Base-by-base conservation (phyloP, 2,113 vertebrate species). In the Uria aalge region DNA sequence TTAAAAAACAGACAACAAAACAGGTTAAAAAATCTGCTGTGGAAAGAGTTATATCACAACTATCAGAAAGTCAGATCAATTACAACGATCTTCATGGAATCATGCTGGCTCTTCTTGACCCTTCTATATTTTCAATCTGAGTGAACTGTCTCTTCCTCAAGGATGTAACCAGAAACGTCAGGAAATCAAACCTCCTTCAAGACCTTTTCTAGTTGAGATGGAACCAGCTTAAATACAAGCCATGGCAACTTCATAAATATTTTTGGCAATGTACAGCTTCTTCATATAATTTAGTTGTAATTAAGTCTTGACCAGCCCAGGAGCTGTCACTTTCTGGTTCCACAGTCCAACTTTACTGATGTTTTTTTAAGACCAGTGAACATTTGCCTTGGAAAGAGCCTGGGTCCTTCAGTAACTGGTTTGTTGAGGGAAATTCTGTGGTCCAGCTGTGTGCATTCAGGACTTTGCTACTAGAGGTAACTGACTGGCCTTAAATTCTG, bases 401-500 rank as follows among this genome's bases (percentile, higher is more conserved):
- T 50, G 1, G 1, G 3, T 53, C 12, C 3, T 55, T 69, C 38
- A 59, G 11, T n/a, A n/a, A 18, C 9, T 4, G 22, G 8, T 53
- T n/a, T 53, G 13, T 13, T 34, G 27, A n/a, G 15, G 12, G 10
- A 77, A 62, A 32, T 40, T 40, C 29, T 29, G 6, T 62, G 11
- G 15, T 40, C 21, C 15, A 5, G 7, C 1, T 30, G 4, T 50
- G 9, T 48, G 21, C 8, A 20, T 22, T 40, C 62, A 62, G 23
- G 14, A 79, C 8, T 14, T 84, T 68, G 3, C 2, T n/a, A 22
- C 8, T 32, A 30, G 8, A 66, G 8, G 11, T 85, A 67, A 71
- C 1, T 0, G 0, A n/a, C 9, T 20, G 40, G 1, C 3, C 24
- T n/a, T 36, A 36, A 82, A 52, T 47, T 63, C 21, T 56, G 3